Conservation (phyloP, 92 coral and sea anemone genomes). For the Galaxea fascicularis region DNA sequence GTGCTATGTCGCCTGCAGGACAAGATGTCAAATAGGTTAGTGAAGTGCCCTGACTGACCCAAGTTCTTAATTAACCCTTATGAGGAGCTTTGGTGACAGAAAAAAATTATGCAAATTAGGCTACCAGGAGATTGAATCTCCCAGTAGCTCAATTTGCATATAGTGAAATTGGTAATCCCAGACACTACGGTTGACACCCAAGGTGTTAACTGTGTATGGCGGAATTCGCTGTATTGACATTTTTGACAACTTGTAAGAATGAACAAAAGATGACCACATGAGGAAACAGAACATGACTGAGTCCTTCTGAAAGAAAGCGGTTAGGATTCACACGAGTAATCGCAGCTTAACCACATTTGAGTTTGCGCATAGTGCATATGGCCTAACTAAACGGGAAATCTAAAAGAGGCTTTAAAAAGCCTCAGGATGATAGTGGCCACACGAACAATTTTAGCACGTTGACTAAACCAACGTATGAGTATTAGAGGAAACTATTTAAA, state of each 20-base stretch:
- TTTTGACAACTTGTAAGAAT: neutral
- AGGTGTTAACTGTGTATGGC: neutral
- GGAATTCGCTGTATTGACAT: neutral
- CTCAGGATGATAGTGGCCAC: too few relatives aligned
- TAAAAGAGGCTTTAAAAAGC: too few relatives aligned
- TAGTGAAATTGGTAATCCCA: neutral
- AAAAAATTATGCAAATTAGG: neutral
- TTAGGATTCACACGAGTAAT: neutral
- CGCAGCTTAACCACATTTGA: neutral
- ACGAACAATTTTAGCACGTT: too few relatives aligned
- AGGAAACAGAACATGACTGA: neutral
- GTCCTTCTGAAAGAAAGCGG: too few relatives aligned
- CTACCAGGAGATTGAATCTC: conserved; percentile 14
- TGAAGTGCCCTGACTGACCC: too few relatives aligned
- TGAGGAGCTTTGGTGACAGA: too few relatives aligned
- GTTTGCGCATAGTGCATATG: neutral
- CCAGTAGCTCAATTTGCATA: neutral
- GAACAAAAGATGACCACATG: neutral
- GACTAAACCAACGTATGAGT: too few relatives aligned
- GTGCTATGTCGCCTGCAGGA: too few relatives aligned
- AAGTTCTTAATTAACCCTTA: too few relatives aligned
- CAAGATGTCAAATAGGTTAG: too few relatives aligned
- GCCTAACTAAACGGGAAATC: too few relatives aligned
- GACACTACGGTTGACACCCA: too few relatives aligned
- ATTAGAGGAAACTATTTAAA: neutral